Evolutionary conservation across 2,888 invertebrate species (phyloP), one percentile per base, ranked within the genome.

Genomic region (Protonemura montana): DNA sequence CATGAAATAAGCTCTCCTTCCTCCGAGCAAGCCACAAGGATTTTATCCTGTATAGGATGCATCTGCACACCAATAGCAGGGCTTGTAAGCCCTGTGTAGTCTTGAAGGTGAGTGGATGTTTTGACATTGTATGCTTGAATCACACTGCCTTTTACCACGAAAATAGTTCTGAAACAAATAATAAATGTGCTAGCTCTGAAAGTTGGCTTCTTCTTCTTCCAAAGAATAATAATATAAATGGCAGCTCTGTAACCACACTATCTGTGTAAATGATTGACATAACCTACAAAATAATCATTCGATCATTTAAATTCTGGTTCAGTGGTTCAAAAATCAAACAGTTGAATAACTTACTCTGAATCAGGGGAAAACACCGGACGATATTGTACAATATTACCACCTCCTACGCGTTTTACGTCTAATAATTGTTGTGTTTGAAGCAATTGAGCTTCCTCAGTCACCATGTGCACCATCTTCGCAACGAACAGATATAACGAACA

Each of bases 71-170:
- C 93, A 42, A 93, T 92, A n/a, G 93, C 91, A 88, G 91, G 90
- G 6, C 92, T 90, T 26, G 90, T 91, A 27, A 93, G 92, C 29
- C 94, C 94, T 87, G 92, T 92, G 85, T 94, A 93, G 88, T 93
- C 93, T 86, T 92, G 91, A 0, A 94, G 91, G 88, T 93, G 92
- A 89, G 95, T 94, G 0, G 95, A 95, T 0, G 95, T 95, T 89
- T 92, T 91, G 0, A 94, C 93, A 89, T 93, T 95, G 89, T 94
- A 95, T 0, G 94, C 93, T 88, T 94, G 93, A 7, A 96, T 92
- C 3, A 92, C 90, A 88, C 93, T 92, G 78, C 93, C 94, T 90
- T 93, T 93, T 0, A 94, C 92, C 82, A 95, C 92, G 86, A 82
- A 86, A 21, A 86, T 10, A 16, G 42, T 27, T 16, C 86, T 87